phyloP scores from a whole-genome alignment of 2,113 vertebrate genomes.

The Etia nguti region DNA sequence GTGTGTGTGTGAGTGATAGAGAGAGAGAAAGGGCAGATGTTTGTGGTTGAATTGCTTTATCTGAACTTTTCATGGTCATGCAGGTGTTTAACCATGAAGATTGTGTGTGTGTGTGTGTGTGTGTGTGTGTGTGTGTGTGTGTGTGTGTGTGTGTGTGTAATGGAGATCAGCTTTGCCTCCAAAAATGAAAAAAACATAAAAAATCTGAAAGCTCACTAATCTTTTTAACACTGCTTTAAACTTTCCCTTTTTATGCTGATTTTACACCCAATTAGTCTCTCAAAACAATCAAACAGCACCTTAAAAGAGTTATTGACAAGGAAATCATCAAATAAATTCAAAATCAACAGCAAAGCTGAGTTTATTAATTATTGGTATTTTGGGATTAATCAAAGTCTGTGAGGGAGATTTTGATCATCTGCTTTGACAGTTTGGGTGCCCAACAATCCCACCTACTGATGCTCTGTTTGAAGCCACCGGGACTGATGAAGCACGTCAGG shows the following conservation, averaged over 20 bases:
- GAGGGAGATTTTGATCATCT: constrained; percentile 16
- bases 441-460: background rate
- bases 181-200: background rate
- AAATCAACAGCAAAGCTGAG: background rate
- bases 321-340: background rate
- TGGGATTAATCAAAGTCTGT: constrained; percentile 19
- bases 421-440: background rate
- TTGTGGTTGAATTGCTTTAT: background rate
- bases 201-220: background rate
- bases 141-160: fast-evolving
- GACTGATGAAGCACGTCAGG: background rate
- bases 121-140: background rate
- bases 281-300: background rate
- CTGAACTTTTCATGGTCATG: background rate
- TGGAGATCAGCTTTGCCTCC: background rate
- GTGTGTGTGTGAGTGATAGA: background rate
- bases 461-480: background rate
- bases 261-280: constrained; percentile 18
- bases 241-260: background rate
- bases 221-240: background rate
- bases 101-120: background rate
- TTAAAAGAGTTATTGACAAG: background rate
- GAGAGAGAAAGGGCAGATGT: background rate
- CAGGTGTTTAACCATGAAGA: background rate
- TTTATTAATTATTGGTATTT: constrained; percentile 41